These are phyloP conservation scores for Tetramorium bicarinatum DNA, from an alignment of 2,888 invertebrate species.

Conservation along the genomic window DNA sequence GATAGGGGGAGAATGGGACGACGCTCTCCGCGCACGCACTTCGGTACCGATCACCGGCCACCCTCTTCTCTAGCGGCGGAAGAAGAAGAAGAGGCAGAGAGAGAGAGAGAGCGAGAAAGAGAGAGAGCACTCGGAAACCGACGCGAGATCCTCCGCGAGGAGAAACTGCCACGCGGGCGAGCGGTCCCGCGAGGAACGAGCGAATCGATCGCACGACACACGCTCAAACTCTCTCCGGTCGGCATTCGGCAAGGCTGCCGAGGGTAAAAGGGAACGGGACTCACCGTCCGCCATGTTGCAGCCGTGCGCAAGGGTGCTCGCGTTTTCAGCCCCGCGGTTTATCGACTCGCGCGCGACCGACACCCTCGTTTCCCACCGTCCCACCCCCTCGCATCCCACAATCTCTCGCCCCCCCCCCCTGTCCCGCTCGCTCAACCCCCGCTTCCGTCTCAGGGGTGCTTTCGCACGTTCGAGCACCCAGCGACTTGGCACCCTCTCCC, in stretches of 20 bases:
- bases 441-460: constrained; percentile 31
- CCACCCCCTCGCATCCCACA: background rate
- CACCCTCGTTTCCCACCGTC: constrained; percentile 76
- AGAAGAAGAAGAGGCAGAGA: background rate
- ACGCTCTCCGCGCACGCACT: constrained; percentile 23
- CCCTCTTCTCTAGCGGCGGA: background rate
- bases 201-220: constrained; percentile 54
- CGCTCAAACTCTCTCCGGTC: constrained; percentile 10
- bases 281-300: constrained; percentile 83
- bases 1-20: background rate
- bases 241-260: constrained; percentile 32
- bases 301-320: constrained; percentile 83
- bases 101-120: background rate
- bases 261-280: constrained; percentile 75
- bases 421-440: constrained; percentile 9
- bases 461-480: constrained; percentile 3
- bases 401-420: constrained; percentile 25
- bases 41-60: background rate
- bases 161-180: background rate
- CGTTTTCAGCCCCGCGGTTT: constrained; percentile 80
- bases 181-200: background rate
- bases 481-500: background rate
- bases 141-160: background rate
- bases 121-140: background rate
- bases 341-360: constrained; percentile 84